Conservation (phyloP, 2,797 vertebrate species). For the Carcharodon carcharias region DNA sequence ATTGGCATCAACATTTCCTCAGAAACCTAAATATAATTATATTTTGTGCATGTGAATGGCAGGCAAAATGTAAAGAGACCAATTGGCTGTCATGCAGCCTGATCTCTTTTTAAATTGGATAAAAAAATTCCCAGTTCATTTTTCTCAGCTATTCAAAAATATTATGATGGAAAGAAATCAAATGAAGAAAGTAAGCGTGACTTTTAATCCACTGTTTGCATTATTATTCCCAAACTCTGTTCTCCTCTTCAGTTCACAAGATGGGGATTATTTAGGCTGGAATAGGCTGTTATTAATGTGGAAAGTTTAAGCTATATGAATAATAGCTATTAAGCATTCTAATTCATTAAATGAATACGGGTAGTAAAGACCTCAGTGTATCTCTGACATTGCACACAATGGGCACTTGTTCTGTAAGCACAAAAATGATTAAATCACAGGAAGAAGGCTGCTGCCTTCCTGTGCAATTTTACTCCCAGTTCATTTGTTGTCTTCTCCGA, state of each 20-base stretch:
- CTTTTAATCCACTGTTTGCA: slow-evolving; percentile 55
- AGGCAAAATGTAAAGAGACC: slow-evolving; percentile 50
- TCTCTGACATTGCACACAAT: slow-evolving; percentile 40
- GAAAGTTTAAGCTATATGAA: slow-evolving; percentile 53
- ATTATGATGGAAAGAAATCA: slow-evolving; percentile 52
- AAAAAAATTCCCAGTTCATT: slow-evolving; percentile 55
- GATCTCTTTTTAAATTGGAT: slow-evolving; percentile 53
- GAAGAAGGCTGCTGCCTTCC: not conserved
- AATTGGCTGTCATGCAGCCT: slow-evolving; percentile 55
- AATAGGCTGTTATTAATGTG: slow-evolving; percentile 53
- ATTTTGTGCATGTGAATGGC: slow-evolving; percentile 56
- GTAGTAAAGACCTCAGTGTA: slow-evolving; percentile 44
- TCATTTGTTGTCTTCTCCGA: slow-evolving; percentile 7
- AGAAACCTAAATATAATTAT: slow-evolving; percentile 63
- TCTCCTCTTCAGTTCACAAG: slow-evolving; percentile 42
- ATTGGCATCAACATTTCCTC: slow-evolving; percentile 61
- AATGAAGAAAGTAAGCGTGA: slow-evolving; percentile 39
- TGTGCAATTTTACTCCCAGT: slow-evolving; percentile 31
- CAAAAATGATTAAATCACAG: slow-evolving; percentile 33
- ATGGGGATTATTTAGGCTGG: slow-evolving; percentile 43
- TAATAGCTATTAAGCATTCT: slow-evolving; percentile 52
- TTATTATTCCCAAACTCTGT: slow-evolving; percentile 47
- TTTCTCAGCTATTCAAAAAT: slow-evolving; percentile 52
- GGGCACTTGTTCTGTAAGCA: slow-evolving; percentile 34
- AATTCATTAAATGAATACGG: slow-evolving; percentile 50